Percentiles rank a stretch among this genome's conserved stretches.
phyloP scores from a whole-genome alignment of 2,888 invertebrate species.

The Gymnocheta viridis region DNA sequence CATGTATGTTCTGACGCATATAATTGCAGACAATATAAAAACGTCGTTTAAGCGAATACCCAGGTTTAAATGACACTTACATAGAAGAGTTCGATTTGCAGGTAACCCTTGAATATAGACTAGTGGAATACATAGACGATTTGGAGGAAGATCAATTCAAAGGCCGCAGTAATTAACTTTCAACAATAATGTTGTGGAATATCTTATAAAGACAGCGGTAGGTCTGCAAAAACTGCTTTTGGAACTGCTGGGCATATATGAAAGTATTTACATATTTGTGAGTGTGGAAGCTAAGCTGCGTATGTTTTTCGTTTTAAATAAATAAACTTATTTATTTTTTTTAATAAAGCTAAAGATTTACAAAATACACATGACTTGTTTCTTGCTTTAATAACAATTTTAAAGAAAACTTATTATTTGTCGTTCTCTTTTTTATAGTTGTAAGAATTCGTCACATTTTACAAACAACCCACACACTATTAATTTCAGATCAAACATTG shows the following conservation, averaged over 20 bases:
- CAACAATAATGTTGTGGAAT: too few species aligned
- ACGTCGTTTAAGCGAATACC: not conserved
- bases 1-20: not conserved
- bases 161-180: too few species aligned
- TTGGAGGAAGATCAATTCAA: too few species aligned
- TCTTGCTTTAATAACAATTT: too few species aligned
- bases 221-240: not conserved
- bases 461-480: slow-evolving; percentile 53
- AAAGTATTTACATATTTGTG: not conserved
- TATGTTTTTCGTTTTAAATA: slow-evolving; percentile 36
- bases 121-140: too few species aligned
- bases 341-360: slow-evolving; percentile 1
- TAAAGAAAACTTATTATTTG: too few species aligned
- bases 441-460: slow-evolving; percentile 48
- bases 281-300: slow-evolving; percentile 19
- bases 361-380: slow-evolving; percentile 18
- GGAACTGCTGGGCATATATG: not conserved
- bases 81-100: too few species aligned
- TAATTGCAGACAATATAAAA: not conserved
- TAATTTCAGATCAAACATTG: slow-evolving; percentile 47
- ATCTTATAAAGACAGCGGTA: too few species aligned
- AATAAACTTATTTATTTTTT: slow-evolving; percentile 45
- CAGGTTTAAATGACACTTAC: not conserved
- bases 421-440: slow-evolving; percentile 3
- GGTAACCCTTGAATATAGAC: too few species aligned